A percentile compares a stretch with the other conserved stretches of the same genome.
Evolutionary conservation across 2,888 invertebrate species (phyloP).

Genomic region (Dryomyza anilis): DNA sequence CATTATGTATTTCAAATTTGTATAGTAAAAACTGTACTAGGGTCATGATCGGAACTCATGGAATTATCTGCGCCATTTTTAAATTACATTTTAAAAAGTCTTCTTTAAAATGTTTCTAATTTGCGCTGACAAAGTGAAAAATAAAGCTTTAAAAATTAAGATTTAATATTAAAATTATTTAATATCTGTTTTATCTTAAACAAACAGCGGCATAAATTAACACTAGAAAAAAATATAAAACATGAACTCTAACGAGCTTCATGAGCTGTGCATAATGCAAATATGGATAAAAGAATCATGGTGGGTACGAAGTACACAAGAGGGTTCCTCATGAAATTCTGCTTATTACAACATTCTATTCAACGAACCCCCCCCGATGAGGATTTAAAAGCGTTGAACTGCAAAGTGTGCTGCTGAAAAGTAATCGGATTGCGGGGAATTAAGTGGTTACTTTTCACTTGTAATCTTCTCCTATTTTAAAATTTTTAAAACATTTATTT

Average conservation of each 20-base stretch:
- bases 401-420: not conserved
- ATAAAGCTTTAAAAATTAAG: no score
- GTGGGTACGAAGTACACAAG: not conserved
- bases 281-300: conserved; percentile 1
- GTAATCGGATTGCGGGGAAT: not conserved
- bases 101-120: not conserved
- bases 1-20: not conserved
- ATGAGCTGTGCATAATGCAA: conserved; percentile 10
- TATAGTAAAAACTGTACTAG: not conserved
- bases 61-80: not conserved
- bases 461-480: no score
- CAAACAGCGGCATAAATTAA: conserved; percentile 8
- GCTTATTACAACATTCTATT: no score
- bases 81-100: not conserved
- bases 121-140: no score
- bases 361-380: no score
- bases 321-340: no score
- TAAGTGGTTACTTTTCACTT: no score
- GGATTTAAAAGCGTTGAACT: not conserved
- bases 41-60: not conserved
- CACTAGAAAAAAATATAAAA: not conserved
- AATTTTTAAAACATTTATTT: no score
- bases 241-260: not conserved
- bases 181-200: conserved; percentile 15
- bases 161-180: no score